Evolutionary conservation across 2,797 vertebrate species (phyloP).

Genomic region (Onychomys leucogaster): DNA sequence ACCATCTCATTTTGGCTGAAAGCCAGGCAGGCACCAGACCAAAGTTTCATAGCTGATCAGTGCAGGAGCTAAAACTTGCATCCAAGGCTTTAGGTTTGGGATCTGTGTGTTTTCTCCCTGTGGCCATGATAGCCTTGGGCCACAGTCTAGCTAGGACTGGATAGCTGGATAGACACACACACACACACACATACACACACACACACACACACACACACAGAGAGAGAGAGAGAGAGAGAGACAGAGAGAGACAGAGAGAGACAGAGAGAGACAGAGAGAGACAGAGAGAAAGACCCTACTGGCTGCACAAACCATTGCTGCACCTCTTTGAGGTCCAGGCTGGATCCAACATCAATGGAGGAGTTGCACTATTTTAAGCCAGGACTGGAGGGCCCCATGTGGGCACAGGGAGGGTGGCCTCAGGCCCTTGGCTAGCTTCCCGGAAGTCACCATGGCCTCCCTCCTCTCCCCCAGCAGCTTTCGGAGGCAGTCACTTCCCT

Average conservation of each 20-base stretch:
- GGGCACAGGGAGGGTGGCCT: conserved; percentile 78
- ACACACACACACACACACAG: background rate
- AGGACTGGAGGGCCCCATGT: conserved; percentile 73
- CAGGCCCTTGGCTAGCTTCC: conserved; percentile 80
- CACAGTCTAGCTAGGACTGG: background rate
- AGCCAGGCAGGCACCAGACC: background rate
- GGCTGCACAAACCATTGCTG: background rate
- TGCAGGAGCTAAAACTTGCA: background rate
- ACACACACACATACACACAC: background rate
- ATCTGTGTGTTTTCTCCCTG: background rate
- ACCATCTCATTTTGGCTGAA: background rate
- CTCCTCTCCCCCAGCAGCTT: conserved; percentile 73
- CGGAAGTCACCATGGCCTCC: conserved; percentile 80
- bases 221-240: too few relatives aligned
- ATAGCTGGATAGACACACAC: background rate
- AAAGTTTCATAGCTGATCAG: background rate
- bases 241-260: background rate
- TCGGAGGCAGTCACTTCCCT: conserved; percentile 78
- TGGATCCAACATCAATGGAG: conserved; percentile 34
- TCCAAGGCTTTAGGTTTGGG: background rate
- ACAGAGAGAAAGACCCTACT: background rate
- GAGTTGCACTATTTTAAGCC: conserved; percentile 83
- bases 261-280: background rate
- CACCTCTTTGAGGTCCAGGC: background rate
- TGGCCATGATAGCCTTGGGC: background rate